These are phyloP conservation scores for Siniperca chuatsi DNA, from an alignment of 2,113 vertebrate species.

Conservation along the genomic window DNA sequence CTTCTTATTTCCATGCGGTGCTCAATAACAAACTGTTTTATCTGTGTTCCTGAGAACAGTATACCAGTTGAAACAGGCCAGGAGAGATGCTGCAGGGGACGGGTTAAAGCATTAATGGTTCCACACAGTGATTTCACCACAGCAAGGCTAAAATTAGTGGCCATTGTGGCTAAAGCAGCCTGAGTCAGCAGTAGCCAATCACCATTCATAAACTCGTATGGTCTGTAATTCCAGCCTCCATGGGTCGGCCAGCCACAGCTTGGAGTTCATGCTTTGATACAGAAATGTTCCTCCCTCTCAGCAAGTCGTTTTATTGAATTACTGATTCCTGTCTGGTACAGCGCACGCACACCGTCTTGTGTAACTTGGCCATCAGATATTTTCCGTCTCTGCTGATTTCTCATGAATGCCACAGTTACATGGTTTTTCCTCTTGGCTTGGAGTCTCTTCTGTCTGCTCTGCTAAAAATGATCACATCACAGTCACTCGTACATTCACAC, in stretches of 20 bases:
- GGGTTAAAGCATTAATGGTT: conserved; percentile 71
- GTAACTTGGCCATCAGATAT: conserved; percentile 76
- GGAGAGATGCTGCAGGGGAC: conserved; percentile 23
- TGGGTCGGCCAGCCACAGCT: conserved; percentile 77
- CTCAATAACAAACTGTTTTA: background rate
- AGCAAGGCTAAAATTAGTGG: conserved; percentile 77
- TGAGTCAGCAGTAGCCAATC: conserved; percentile 86
- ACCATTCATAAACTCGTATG: conserved; percentile 82
- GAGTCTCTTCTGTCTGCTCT: conserved; percentile 40
- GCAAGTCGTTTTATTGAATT: conserved; percentile 69
- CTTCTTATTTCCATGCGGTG: conserved; percentile 16
- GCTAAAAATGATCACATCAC: conserved; percentile 46
- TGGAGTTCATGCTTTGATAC: conserved; percentile 80
- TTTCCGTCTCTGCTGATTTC: conserved; percentile 77
- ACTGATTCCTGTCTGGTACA: conserved; percentile 77
- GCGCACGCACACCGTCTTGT: conserved; percentile 64
- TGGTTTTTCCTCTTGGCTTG: conserved; percentile 64
- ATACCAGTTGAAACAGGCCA: background rate
- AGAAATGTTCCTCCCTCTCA: conserved; percentile 67
- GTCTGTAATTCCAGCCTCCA: conserved; percentile 75
- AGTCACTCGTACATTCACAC: conserved; percentile 39
- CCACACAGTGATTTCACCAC: conserved; percentile 59
- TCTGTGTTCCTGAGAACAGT: background rate
- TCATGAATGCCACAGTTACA: conserved; percentile 49
- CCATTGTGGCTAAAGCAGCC: conserved; percentile 76